Evolutionary conservation across 53 echinoderm and acorn worm species (phyloP), one percentile per base, ranked within the genome.

Genomic region (Holothuria leucospilota): DNA sequence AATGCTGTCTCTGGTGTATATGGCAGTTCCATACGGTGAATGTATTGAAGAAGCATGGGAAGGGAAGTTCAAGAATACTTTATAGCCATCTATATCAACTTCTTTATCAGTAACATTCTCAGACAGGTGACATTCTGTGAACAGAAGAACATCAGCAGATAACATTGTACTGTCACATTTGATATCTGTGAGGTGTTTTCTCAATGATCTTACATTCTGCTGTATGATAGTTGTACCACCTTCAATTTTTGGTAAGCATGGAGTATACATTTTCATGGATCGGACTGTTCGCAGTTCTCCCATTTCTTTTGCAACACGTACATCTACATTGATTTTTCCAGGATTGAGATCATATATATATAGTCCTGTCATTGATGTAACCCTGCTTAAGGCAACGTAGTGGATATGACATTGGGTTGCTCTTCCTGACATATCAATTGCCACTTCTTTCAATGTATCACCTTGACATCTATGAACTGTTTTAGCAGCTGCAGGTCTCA

Each of bases 81-180:
- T n/a, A 24, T 72, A 81, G 41, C 81, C 87, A 21, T n/a, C 42
- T 39, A 81, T 26, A 16, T 61, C 13, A 7, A 81, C 28, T 59
- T 81, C 63, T 81, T 61, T 4, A 28, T 81, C 39, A 12, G 38
- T 24, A 30, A 20, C 6, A 58, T 41, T 38, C 18, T 51, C 38
- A n/a, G 23, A 25, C 9, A 87, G 28, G 41, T 80, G 42, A 38
- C 63, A 63, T 66, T 87, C 68, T 64, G 65, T 81, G 69, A 78
- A 87, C 30, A 87, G 11, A 15, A 79, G 67, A n/a, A n/a, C n/a
- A 51, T 79, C 87, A 63, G 80, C 81, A 20, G 87, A 65, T 18
- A 39, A 12, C 16, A 81, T 42, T 39, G 7, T 21, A 73, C 26
- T 81, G 80, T 29, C 51, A 77, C 53, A 46, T 20, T 42, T 34